Conservation (phyloP, 2,888 invertebrate genomes). For the Syrista parreyssii region DNA sequence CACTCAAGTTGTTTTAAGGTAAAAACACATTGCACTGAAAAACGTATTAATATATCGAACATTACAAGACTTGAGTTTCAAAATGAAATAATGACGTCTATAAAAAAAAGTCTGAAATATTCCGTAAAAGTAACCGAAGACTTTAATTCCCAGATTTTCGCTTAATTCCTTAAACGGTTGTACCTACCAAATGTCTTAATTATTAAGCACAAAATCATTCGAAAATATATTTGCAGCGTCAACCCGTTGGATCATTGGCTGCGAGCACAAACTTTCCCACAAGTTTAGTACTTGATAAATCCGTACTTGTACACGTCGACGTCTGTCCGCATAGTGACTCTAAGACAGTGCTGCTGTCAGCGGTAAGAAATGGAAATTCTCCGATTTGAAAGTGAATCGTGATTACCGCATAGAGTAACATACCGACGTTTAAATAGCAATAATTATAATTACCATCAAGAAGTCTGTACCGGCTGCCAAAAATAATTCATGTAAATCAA, state of each 20-base stretch:
- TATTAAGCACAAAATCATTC: background rate
- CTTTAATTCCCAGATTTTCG: background rate
- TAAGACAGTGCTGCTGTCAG: constrained; percentile 1
- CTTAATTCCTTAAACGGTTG: background rate
- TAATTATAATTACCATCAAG: too few relatives aligned
- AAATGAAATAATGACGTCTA: background rate
- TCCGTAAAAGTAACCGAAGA: background rate
- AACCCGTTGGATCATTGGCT: too few relatives aligned
- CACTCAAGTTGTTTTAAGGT: constrained; percentile 12
- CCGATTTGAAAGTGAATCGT: background rate
- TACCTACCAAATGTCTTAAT: background rate
- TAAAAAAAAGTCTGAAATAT: background rate
- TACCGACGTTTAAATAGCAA: background rate
- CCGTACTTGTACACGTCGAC: background rate
- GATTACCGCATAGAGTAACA: background rate
- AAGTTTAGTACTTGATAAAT: background rate
- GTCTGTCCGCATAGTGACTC: background rate
- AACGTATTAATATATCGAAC: background rate
- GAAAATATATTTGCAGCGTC: too few relatives aligned
- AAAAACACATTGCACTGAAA: background rate
- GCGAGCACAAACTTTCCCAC: background rate
- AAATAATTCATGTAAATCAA: too few relatives aligned
- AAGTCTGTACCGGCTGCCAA: too few relatives aligned
- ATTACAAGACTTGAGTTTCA: background rate
- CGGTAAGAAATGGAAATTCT: background rate